These are phyloP conservation scores for Sciurus carolinensis DNA, from an alignment of 2,797 vertebrate genomes.

Conservation along the genomic window DNA sequence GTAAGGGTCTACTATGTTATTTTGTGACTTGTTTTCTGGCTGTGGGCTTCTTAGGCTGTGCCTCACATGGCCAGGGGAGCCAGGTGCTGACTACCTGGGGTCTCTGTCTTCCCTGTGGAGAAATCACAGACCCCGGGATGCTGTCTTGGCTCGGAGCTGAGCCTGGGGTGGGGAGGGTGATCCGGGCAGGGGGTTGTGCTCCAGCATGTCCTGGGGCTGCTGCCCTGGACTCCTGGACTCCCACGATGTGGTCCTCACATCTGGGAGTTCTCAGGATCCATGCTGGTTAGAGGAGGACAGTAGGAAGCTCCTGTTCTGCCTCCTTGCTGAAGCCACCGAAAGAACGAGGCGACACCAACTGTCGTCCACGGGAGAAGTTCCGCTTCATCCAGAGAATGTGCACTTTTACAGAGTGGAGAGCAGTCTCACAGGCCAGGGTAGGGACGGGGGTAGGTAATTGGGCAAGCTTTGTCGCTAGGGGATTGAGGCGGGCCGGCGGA, in stretches of 20 bases:
- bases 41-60: neutral
- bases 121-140: neutral
- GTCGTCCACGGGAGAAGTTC: no score
- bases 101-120: neutral
- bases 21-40: neutral
- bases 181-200: neutral
- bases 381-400: no score
- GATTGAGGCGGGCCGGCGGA: no score
- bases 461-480: no score
- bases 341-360: no score
- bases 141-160: neutral
- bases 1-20: neutral
- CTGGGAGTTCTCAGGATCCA: no score
- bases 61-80: neutral
- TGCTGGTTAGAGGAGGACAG: neutral
- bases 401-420: no score
- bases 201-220: neutral
- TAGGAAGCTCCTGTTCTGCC: neutral
- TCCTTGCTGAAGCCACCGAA: neutral
- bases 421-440: no score
- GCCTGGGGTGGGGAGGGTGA: neutral
- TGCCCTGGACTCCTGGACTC: neutral
- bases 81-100: neutral
- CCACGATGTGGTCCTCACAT: neutral
- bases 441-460: no score